Evolutionary conservation across 2,113 vertebrate species (phyloP).

Genomic region (Scophthalmus maximus): DNA sequence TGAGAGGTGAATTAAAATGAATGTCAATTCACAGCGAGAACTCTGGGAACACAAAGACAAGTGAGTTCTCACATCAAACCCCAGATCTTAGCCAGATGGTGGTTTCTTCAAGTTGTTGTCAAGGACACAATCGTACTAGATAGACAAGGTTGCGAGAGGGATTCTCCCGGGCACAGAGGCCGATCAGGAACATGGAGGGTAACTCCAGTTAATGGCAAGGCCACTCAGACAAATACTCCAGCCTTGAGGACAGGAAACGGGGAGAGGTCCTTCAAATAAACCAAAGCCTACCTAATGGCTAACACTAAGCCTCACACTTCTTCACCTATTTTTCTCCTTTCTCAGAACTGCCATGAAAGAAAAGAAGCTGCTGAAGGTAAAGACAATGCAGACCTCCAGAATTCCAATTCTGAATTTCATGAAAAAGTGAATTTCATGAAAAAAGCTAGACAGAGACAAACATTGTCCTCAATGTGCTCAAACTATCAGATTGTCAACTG

Average conservation of each 20-base stretch:
- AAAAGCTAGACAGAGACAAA: constrained; percentile 15
- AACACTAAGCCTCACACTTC: constrained; percentile 20
- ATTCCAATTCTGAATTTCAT: constrained; percentile 24
- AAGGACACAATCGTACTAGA: constrained; percentile 45
- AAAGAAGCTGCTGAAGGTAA: constrained; percentile 5
- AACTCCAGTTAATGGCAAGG: constrained; percentile 58
- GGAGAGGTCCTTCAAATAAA: constrained; percentile 54
- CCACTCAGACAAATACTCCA: constrained; percentile 69
- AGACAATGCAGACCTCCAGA: neutral
- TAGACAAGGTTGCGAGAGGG: constrained; percentile 28
- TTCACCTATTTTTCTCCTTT: constrained; percentile 44
- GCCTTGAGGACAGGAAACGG: constrained; percentile 65
- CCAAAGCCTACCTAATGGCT: constrained; percentile 56
- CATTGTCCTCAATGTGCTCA: constrained; percentile 20
- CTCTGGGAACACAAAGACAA: constrained; percentile 64
- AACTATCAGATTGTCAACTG: constrained; percentile 46
- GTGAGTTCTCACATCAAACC: constrained; percentile 68
- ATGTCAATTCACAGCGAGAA: constrained; percentile 28
- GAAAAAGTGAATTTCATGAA: constrained; percentile 15
- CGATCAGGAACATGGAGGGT: constrained; percentile 59
- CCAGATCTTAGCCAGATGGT: constrained; percentile 57
- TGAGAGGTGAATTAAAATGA: constrained; percentile 25
- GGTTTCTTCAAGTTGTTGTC: constrained; percentile 43
- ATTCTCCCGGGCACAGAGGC: constrained; percentile 51
- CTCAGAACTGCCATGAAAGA: constrained; percentile 19